Conservation (phyloP, 2,797 vertebrate species). For the Aythya fuligula region DNA sequence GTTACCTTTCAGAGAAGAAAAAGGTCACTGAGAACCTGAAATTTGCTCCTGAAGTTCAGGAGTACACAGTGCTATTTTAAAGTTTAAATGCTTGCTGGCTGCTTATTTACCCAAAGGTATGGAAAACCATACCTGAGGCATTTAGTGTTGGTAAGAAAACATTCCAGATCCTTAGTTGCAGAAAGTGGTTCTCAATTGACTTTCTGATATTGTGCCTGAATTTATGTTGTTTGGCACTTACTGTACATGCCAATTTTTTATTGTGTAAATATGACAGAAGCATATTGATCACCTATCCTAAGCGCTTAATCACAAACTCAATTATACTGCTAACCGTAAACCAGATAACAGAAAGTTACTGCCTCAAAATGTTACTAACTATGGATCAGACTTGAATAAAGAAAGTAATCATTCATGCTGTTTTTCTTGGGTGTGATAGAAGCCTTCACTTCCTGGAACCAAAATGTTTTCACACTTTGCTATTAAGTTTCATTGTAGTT, state of each 20-base stretch:
- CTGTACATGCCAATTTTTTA: conserved; percentile 57
- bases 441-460: conserved; percentile 20
- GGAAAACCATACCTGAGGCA: background rate
- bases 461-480: conserved; percentile 71
- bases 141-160: background rate
- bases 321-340: conserved; percentile 68
- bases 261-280: conserved; percentile 76
- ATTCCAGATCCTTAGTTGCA: background rate
- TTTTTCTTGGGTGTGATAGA: conserved; percentile 41
- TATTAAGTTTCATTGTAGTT: conserved; percentile 87
- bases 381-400: conserved; percentile 60
- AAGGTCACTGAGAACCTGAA: background rate
- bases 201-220: conserved; percentile 60
- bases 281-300: conserved; percentile 70
- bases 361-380: conserved; percentile 50
- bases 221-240: conserved; percentile 51
- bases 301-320: conserved; percentile 79
- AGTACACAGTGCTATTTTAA: background rate
- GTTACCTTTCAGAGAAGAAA: background rate
- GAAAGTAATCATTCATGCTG: conserved; percentile 52
- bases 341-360: conserved; percentile 46
- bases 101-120: background rate
- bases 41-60: background rate
- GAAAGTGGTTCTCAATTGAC: conserved; percentile 54
- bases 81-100: background rate